phyloP scores from a whole-genome alignment of 2,797 vertebrate genomes.

The Clarias pachynema region DNA sequence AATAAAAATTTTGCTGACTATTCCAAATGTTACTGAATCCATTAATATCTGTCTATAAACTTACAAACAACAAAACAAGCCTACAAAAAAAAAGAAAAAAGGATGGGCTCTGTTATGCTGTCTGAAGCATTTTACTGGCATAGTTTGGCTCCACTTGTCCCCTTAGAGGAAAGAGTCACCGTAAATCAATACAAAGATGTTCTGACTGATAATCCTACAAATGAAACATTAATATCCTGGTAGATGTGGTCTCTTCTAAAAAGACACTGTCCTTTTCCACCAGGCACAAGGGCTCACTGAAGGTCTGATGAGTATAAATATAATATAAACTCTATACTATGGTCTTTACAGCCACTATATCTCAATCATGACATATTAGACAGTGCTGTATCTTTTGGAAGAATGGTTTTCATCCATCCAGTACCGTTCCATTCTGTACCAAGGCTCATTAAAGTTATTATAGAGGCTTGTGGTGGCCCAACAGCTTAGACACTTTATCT shows the following conservation, averaged over 20 bases:
- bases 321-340: not conserved
- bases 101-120: not conserved
- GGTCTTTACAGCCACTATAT: not conserved
- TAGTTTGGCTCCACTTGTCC: not conserved
- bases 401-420: not conserved
- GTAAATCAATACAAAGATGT: slow-evolving; percentile 11
- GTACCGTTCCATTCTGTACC: not conserved
- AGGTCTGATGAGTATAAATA: not conserved
- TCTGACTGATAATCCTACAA: not conserved
- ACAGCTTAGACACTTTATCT: not conserved
- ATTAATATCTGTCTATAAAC: not conserved
- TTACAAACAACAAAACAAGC: no score
- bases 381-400: not conserved
- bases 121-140: not conserved
- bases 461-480: not conserved
- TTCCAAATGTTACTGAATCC: not conserved
- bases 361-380: not conserved
- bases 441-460: not conserved
- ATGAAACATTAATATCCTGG: not conserved
- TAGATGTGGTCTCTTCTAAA: not conserved
- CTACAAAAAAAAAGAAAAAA: not conserved
- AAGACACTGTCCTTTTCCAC: not conserved
- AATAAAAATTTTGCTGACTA: no score
- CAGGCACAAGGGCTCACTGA: not conserved
- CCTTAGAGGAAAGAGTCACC: not conserved